These are phyloP conservation scores for Hydrocynus forskahlii DNA, from an alignment of 2,797 vertebrate species.

Conservation along the genomic window DNA sequence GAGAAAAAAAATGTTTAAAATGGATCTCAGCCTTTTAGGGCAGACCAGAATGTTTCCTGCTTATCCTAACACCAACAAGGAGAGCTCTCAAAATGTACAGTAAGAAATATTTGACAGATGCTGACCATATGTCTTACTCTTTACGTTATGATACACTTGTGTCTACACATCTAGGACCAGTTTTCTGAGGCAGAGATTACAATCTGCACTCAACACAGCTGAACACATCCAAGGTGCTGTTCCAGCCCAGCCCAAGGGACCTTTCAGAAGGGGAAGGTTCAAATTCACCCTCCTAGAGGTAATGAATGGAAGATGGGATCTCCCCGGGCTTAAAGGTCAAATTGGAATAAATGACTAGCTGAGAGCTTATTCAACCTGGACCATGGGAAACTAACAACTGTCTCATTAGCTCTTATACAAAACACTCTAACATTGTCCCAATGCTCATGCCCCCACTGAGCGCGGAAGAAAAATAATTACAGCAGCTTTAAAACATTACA, in stretches of 20 bases:
- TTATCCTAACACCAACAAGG: too few relatives aligned
- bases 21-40: too few relatives aligned
- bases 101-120: too few relatives aligned
- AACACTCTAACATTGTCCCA: not conserved
- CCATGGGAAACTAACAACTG: conserved; percentile 16
- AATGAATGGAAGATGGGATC: not conserved
- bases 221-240: not conserved
- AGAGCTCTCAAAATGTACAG: too few relatives aligned
- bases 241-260: not conserved
- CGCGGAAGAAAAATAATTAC: conserved; percentile 28
- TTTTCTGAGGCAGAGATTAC: not conserved
- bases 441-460: conserved; percentile 16
- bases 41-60: too few relatives aligned
- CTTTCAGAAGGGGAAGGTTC: not conserved
- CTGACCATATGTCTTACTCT: not conserved
- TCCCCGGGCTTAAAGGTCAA: conserved; percentile 6
- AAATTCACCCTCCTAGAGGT: not conserved
- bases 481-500: conserved; percentile 18
- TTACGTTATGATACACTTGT: not conserved
- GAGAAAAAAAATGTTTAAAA: too few relatives aligned
- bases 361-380: not conserved
- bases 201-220: not conserved
- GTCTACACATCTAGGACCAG: not conserved
- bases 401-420: conserved; percentile 3
- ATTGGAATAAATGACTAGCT: not conserved